Conservation (phyloP, 2,888 invertebrate genomes). For the Drosophila seclusa region DNA sequence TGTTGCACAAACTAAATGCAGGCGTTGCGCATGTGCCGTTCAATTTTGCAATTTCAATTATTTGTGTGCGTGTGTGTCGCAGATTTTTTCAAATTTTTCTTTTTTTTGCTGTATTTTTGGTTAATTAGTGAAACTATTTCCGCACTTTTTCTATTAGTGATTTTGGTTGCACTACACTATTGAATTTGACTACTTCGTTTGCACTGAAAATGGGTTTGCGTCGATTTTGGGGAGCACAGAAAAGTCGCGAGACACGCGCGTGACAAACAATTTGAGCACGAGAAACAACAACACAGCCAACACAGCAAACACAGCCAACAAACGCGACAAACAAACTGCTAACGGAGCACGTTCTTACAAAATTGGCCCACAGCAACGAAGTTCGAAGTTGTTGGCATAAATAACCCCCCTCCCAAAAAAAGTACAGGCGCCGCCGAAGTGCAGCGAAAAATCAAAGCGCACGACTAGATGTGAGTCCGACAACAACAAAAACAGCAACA, state of each 20-base stretch:
- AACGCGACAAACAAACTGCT: constrained; percentile 27
- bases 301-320: background rate
- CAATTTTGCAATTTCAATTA: constrained; percentile 29
- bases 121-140: constrained; percentile 36
- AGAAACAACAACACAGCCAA: constrained; percentile 13
- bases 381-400: constrained; percentile 9
- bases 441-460: constrained; percentile 60
- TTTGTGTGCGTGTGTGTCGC: constrained; percentile 23
- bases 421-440: constrained; percentile 66
- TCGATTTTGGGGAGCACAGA: background rate
- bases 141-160: constrained; percentile 21
- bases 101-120: constrained; percentile 2
- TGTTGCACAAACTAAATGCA: constrained; percentile 65
- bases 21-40: constrained; percentile 57
- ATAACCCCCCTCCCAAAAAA: constrained; percentile 23
- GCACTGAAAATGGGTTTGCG: constrained; percentile 18
- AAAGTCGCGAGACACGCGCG: constrained; percentile 60
- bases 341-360: constrained; percentile 48
- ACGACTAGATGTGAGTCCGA: constrained; percentile 32
- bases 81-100: background rate
- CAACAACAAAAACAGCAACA: background rate
- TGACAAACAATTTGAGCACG: constrained; percentile 58
- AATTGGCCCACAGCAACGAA: constrained; percentile 23
- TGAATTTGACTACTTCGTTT: constrained; percentile 16
- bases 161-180: constrained; percentile 32